Base-by-base conservation (phyloP, 2,113 vertebrate species). In the Lagopus leucura region DNA sequence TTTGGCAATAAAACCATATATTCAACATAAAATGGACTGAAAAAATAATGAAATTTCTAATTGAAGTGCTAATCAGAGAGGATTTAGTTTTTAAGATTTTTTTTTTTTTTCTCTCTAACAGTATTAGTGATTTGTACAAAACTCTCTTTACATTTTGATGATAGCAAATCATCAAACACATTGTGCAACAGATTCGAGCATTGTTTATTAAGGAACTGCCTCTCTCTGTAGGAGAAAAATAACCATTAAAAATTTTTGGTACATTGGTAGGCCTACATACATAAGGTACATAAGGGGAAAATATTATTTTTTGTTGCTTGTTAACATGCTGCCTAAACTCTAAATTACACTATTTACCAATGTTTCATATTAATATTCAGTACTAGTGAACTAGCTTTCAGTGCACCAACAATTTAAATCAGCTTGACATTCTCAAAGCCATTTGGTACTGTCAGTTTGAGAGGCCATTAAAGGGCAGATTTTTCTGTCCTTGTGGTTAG, bases 1-100 rank as follows among this genome's bases (percentile, higher is more conserved):
- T 98, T 98, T 98, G 97, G 98, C 98, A 98, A 98, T 94, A 97
- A 97, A 97, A 86, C 15, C 94, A 67, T 95, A 94, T 88, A 97
- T 94, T 97, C 94, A 90, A 96, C 80, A 95, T 92, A 97, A 97
- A 97, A 97, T 36, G 77, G 95, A 96, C 27, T 4, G 30, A 24
- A 25, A 54, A 95, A 97, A 97, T 95, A 97, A 98, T 96, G 86
- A 91, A 93, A 96, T 96, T 97, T 97, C 96, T 96, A 97, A 98
- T 89, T 95, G 95, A 71, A 96, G 80, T 69, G 71, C 84, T 97
- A 95, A 97, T 97, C 95, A 97, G 47, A 85, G 82, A 94, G 86
- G 90, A 91, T 90, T 80, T 95, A 92, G 60, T 92, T 97, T 97
- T 95, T 78, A 94, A 92, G 76, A 95, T 67, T 45, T 88, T 94